These are phyloP conservation scores for Aleiodes leptofemur DNA, from an alignment of 2,888 invertebrate species.

Conservation along the genomic window DNA sequence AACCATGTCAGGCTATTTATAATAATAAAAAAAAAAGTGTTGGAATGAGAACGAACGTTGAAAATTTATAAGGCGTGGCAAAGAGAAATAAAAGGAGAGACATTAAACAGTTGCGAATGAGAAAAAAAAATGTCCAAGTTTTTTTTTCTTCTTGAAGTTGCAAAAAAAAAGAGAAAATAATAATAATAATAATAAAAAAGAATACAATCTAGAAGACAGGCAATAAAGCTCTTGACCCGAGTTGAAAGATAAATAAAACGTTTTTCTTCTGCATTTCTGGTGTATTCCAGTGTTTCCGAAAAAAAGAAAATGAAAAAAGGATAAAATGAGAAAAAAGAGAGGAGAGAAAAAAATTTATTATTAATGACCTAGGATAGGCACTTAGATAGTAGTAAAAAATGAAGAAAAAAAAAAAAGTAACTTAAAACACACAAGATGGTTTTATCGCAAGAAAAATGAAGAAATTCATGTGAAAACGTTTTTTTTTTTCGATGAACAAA, in stretches of 20 bases:
- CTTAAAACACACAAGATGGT: conserved; percentile 2
- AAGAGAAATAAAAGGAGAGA: neutral
- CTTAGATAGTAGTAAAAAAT: conserved; percentile 56
- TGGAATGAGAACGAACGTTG: too few relatives aligned
- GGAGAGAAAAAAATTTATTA: conserved; percentile 55
- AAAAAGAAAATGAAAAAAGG: conserved; percentile 43
- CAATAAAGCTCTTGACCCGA: conserved; percentile 65
- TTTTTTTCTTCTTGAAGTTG: conserved; percentile 15
- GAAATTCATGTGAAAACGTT: neutral
- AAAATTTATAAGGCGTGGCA: conserved; percentile 13
- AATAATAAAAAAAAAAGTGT: conserved; percentile 49
- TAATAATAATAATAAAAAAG: conserved; percentile 48
- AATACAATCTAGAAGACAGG: conserved; percentile 67
- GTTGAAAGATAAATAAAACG: conserved; percentile 38
- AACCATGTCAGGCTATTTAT: conserved; percentile 43
- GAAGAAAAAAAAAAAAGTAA: conserved; percentile 47
- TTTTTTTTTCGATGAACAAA: too few relatives aligned
- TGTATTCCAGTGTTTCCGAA: conserved; percentile 60
- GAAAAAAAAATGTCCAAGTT: conserved; percentile 10
- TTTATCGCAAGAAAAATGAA: conserved; percentile 13
- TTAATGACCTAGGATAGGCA: conserved; percentile 63
- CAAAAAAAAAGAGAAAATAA: conserved; percentile 4
- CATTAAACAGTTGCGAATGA: conserved; percentile 61
- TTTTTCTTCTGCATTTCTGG: conserved; percentile 61
- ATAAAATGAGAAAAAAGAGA: too few relatives aligned